These are phyloP conservation scores for Drosophila suboccidentalis DNA, from an alignment of 2,888 invertebrate species.

Conservation along the genomic window DNA sequence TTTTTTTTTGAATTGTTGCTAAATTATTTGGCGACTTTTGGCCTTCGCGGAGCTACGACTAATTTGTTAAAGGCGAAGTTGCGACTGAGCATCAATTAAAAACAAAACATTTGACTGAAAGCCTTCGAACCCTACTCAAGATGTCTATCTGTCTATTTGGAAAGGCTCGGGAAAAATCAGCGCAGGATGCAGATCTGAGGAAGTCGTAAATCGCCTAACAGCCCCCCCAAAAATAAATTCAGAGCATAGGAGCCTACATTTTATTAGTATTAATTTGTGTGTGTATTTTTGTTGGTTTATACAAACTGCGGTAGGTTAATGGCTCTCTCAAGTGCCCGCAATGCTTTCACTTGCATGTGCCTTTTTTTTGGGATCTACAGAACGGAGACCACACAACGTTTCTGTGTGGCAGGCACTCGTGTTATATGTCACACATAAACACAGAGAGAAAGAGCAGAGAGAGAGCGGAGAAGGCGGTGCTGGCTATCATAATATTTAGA, in stretches of 20 bases:
- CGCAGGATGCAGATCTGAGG: conserved; percentile 67
- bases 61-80: conserved; percentile 60
- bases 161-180: conserved; percentile 42
- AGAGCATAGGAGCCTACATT: conserved; percentile 29
- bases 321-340: conserved; percentile 69
- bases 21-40: conserved; percentile 73
- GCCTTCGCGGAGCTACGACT: conserved; percentile 60
- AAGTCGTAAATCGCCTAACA: conserved; percentile 79
- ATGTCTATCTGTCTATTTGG: conserved; percentile 71
- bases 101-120: conserved; percentile 72
- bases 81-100: conserved; percentile 69
- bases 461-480: conserved; percentile 27
- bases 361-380: conserved; percentile 10
- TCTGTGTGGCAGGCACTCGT: conserved; percentile 54
- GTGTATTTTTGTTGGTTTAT: conserved; percentile 57
- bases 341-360: conserved; percentile 68
- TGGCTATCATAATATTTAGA: conserved; percentile 70
- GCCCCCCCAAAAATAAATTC: conserved; percentile 32
- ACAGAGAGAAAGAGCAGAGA: conserved; percentile 42
- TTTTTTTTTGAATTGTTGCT: conserved; percentile 26
- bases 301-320: conserved; percentile 81
- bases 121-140: conserved; percentile 83
- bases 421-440: conserved; percentile 73
- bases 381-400: conserved; percentile 66
- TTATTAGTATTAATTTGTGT: conserved; percentile 73